Evolutionary conservation across 2,113 vertebrate species (phyloP).

Genomic region (Patagioenas fasciata): DNA sequence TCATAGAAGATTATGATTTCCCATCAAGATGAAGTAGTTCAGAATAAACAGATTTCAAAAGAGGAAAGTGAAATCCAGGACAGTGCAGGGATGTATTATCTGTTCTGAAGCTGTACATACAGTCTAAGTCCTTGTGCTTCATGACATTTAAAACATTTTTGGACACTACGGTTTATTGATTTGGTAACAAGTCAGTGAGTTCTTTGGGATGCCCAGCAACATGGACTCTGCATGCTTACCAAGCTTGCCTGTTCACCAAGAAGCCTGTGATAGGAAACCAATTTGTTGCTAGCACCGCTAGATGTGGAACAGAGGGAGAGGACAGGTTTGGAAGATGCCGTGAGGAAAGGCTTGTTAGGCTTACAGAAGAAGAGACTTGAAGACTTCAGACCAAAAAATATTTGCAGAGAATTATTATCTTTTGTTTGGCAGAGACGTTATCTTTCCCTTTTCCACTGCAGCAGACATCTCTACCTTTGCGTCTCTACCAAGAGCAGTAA

Average conservation of each 20-base stretch:
- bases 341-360: neutral
- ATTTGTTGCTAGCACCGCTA: neutral
- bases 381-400: neutral
- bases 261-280: neutral
- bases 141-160: neutral
- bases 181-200: neutral
- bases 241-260: neutral
- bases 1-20: neutral
- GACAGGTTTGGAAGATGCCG: neutral
- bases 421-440: neutral
- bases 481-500: neutral
- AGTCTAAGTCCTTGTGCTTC: neutral
- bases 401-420: neutral
- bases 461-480: neutral
- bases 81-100: neutral
- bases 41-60: constrained; percentile 36
- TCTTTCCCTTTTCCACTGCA: neutral
- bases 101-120: neutral
- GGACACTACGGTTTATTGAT: neutral
- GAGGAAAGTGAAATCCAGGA: neutral
- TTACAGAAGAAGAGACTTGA: neutral
- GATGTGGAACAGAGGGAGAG: neutral
- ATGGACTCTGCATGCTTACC: neutral
- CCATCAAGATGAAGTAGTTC: neutral
- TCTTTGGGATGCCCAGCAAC: neutral